Evolutionary conservation across 1,140 invertebrate species (phyloP), one percentile per base, ranked within the genome.

Genomic region (Penaeus japonicus): DNA sequence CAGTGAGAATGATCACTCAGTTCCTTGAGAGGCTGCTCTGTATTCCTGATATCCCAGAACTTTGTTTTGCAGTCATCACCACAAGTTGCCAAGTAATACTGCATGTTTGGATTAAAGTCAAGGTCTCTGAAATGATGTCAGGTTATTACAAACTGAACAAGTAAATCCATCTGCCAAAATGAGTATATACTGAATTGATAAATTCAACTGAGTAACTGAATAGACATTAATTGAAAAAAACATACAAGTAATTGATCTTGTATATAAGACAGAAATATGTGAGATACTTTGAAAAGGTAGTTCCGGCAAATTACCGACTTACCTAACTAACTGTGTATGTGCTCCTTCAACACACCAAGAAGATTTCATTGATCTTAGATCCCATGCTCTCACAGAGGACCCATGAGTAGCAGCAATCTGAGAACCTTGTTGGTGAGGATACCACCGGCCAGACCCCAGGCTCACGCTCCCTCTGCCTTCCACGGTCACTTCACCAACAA

Each of bases 101-200:
- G 98, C 92, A 97, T 96, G 93, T 99, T 99, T 24, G 97, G 96
- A 94, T 99, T 99, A 92, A 98, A 99, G 93, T 99, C 98, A 24
- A 99, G 92, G 92, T 99, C 97, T 89, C 98, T 94, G 85, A 20
- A 87, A 80, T 53, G 78, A 77, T 59, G 82, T 24, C 39, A 87
- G 24, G 15, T 17, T 35, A 83, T 30, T 59, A 12, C 39, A 79
- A 12, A 2, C 35, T 20, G 30, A 20, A 81, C n/a, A 81, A 2
- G 30, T 57, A 47, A 10, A 47, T 2, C 7, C 12, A 12, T 47
- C 12, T 47, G 5, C 12, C 12, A 12, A 12, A 47, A 47, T 7
- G 10, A 47, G 47, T 47, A 15, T 47, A 47, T 12, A 12, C 47
- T 47, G 47, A 47, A 47, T 47, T 7, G 15, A 15, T 15, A 47